These are phyloP conservation scores for Leptinotarsa lineolata DNA, from an alignment of 1,140 invertebrate genomes.

Conservation along the genomic window DNA sequence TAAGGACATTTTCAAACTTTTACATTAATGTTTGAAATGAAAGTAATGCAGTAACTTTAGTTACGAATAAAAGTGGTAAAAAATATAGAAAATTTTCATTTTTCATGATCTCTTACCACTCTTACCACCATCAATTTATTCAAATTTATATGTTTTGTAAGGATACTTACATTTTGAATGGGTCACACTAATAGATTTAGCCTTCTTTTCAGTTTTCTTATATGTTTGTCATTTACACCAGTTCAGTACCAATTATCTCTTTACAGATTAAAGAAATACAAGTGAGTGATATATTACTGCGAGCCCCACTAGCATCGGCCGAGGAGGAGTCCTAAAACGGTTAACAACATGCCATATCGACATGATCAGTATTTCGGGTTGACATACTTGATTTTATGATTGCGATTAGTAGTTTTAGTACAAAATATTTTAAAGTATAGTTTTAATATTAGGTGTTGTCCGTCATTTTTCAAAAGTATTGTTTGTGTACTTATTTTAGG, in stretches of 20 bases:
- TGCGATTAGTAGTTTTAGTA: slow-evolving; percentile 23
- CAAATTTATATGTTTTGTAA: too few species aligned
- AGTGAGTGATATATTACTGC: slow-evolving; percentile 47
- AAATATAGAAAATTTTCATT: too few species aligned
- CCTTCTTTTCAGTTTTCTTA: neutral
- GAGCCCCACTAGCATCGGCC: slow-evolving; percentile 48
- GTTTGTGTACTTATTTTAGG: slow-evolving; percentile 35
- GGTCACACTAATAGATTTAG: too few species aligned
- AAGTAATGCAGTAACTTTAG: too few species aligned
- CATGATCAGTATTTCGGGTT: slow-evolving; percentile 43
- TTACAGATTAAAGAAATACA: slow-evolving; percentile 51
- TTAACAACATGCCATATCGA: slow-evolving; percentile 41
- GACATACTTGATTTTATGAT: slow-evolving; percentile 21
- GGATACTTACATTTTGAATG: too few species aligned
- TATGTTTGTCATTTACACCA: neutral
- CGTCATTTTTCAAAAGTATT: slow-evolving; percentile 31
- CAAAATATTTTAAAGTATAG: slow-evolving; percentile 27
- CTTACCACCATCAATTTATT: too few species aligned
- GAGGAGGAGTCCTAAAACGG: slow-evolving; percentile 43
- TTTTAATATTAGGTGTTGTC: slow-evolving; percentile 20
- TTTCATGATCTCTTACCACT: too few species aligned
- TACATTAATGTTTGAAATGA: too few species aligned
- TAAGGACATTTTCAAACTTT: too few species aligned
- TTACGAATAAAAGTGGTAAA: too few species aligned
- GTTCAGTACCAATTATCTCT: slow-evolving; percentile 16